phyloP scores from a whole-genome alignment of 2,113 vertebrate genomes.

The Hiodon alosoides region DNA sequence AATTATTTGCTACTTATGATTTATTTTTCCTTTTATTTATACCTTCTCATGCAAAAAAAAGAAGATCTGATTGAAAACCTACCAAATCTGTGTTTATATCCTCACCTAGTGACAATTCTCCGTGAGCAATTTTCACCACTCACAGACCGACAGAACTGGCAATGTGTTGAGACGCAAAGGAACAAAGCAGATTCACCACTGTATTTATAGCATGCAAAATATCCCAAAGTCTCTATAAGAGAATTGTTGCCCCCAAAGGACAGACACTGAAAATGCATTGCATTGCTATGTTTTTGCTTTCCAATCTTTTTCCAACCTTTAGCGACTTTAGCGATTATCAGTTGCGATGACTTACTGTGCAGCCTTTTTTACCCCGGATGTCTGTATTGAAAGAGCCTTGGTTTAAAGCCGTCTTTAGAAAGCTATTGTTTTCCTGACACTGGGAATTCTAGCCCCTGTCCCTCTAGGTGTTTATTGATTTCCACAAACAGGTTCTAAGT shows the following conservation, averaged over 20 bases:
- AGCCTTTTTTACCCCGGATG: too few species aligned
- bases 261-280: not conserved
- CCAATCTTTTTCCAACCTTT: too few species aligned
- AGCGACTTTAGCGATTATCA: not conserved
- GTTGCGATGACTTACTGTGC: too few species aligned
- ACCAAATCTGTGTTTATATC: slow-evolving; percentile 16
- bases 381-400: too few species aligned
- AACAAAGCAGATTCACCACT: slow-evolving; percentile 13
- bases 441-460: not conserved
- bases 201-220: slow-evolving; percentile 23
- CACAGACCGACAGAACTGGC: slow-evolving; percentile 16
- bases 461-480: not conserved
- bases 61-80: slow-evolving; percentile 33
- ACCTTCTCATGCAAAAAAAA: slow-evolving; percentile 12
- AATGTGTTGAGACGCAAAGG: slow-evolving; percentile 14
- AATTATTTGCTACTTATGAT: slow-evolving; percentile 62
- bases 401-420: not conserved
- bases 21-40: slow-evolving; percentile 42
- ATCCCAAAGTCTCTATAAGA: slow-evolving; percentile 11
- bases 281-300: not conserved
- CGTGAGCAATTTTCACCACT: slow-evolving; percentile 23
- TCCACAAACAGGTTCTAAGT: not conserved
- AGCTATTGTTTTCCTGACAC: not conserved
- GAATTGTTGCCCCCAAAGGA: not conserved
- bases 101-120: not conserved